Base-by-base conservation (phyloP, 2,113 vertebrate species). In the Ascaphus truei region DNA sequence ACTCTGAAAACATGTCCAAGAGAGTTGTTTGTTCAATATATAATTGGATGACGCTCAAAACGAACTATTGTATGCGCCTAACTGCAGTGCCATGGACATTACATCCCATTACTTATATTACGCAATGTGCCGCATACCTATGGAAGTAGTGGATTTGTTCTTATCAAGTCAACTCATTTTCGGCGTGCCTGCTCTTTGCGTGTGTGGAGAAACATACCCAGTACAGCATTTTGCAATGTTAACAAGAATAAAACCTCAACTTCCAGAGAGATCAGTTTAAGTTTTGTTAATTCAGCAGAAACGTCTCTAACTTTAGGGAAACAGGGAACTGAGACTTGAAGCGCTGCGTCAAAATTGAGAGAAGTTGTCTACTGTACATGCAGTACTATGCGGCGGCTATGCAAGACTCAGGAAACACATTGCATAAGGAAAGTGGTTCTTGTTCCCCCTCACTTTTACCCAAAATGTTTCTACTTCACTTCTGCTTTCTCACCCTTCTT, bases 401-500 rank as follows among this genome's bases (percentile, higher is more conserved):
- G 62, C 55, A 43, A 66, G 11, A 29, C 48, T 55, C 63, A 66
- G 63, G 63, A 55, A 66, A 55, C 63, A 66, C 43, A 52, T 66
- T 66, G 63, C 63, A 30, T 52, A 43, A 55, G 36, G 63, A 66
- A 53, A 43, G 41, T 33, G n/a, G 18, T 63, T 2, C 47, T 36
- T 51, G 43, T 63, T 63, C 45, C 30, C 45, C 18, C 61, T 63
- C 20, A 36, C 62, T 39, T 30, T 53, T 30, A 43, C 12, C 10
- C 51, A 2, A 6, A 43, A 33, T 16, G 13, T 20, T 30, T 23
- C 16, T 31, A 3, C 29, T 51, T 36, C 29, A 63, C 61, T 63
- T 63, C 63, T 66, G 25, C 63, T 66, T 66, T 66, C 63, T 22
- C 23, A 53, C 50, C 2, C 25, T 52, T 7, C 12, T 34, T 34